These are phyloP conservation scores for Octopus bimaculoides DNA, from an alignment of 1,140 invertebrate species.

Conservation along the genomic window DNA sequence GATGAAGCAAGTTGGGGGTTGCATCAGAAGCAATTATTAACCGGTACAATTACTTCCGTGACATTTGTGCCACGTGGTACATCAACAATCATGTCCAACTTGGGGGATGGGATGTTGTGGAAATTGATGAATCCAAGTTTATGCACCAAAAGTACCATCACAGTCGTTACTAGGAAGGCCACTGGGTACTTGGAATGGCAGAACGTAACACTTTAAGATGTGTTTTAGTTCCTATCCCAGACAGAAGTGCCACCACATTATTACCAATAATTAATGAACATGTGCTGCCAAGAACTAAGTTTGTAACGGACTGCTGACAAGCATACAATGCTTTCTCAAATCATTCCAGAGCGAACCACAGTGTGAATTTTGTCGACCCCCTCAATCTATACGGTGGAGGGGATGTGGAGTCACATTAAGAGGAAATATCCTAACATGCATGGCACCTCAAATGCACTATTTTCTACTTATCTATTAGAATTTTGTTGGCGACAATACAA, in stretches of 20 bases:
- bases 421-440: too few species aligned
- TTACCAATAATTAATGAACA: neutral
- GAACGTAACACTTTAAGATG: too few species aligned
- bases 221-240: neutral
- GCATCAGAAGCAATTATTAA: too few species aligned
- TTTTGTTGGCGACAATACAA: too few species aligned
- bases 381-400: too few species aligned
- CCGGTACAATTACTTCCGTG: too few species aligned
- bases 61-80: neutral
- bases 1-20: too few species aligned
- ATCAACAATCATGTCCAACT: neutral
- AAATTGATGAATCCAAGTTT: conserved; percentile 2
- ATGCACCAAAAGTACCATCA: conserved; percentile 4
- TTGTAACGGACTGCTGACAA: neutral
- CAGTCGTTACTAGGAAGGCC: neutral
- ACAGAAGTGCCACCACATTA: neutral
- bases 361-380: neutral
- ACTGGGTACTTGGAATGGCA: neutral
- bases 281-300: neutral
- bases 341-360: neutral
- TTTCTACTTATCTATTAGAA: too few species aligned
- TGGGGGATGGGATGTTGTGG: neutral
- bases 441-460: too few species aligned
- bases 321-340: neutral
- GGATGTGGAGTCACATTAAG: too few species aligned